A percentile compares a stretch with the other conserved stretches of the same genome.
These are phyloP conservation scores for Enteromius thamalakanensis DNA, from an alignment of 2,797 vertebrate species.

Conservation along the genomic window DNA sequence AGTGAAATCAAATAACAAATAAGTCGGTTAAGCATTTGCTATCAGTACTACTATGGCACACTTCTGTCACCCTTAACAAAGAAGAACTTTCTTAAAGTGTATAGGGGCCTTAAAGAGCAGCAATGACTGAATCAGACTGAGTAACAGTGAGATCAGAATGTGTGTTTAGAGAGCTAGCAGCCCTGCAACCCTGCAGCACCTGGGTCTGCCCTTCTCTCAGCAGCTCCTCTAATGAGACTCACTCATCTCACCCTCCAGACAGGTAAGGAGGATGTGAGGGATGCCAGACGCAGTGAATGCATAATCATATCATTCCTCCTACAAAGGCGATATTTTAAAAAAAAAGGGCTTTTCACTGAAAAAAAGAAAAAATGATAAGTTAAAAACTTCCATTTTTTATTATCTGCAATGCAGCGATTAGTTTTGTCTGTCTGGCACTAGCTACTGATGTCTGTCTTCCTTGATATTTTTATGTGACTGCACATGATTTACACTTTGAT, in stretches of 20 bases:
- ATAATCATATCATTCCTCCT: conserved; percentile 64
- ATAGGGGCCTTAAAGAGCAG: neutral
- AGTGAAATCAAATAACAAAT: neutral
- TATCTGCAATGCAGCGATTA: conserved; percentile 81
- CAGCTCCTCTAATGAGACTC: conserved; percentile 56
- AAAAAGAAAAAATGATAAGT: conserved; percentile 51
- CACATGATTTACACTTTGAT: conserved; percentile 53
- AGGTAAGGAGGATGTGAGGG: conserved; percentile 60
- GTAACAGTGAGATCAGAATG: conserved; percentile 26
- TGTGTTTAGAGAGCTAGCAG: conserved; percentile 45
- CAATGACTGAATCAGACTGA: conserved; percentile 25
- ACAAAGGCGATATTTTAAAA: conserved; percentile 53
- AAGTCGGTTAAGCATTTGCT: neutral
- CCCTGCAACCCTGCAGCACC: conserved; percentile 37
- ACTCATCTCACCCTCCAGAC: conserved; percentile 66
- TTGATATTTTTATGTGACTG: conserved; percentile 54
- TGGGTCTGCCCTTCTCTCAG: conserved; percentile 36
- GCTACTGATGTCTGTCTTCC: conserved; percentile 44
- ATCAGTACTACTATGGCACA: neutral
- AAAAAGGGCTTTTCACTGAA: conserved; percentile 41
- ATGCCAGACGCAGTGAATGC: conserved; percentile 58
- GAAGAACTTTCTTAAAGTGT: neutral
- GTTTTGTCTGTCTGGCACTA: conserved; percentile 69
- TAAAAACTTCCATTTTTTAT: conserved; percentile 72
- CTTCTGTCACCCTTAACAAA: neutral